These are phyloP conservation scores for Bufo gargarizans DNA, from an alignment of 2,113 vertebrate species.

Conservation along the genomic window DNA sequence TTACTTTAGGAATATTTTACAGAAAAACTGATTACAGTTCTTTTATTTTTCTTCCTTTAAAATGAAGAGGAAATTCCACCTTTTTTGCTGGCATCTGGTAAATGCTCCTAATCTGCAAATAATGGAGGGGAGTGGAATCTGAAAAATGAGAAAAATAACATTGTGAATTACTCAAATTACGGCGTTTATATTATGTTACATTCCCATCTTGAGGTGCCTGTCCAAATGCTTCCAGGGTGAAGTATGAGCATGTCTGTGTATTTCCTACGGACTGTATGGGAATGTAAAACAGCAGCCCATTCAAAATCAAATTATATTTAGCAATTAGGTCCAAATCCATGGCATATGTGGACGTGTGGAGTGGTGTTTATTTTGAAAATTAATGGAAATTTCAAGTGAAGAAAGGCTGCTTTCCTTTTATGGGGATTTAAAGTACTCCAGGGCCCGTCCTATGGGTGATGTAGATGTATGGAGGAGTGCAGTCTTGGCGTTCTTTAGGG, in stretches of 20 bases:
- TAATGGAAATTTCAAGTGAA: conserved; percentile 31
- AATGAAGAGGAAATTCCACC: conserved; percentile 37
- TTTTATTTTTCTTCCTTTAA: not conserved
- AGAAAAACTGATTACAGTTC: conserved; percentile 4
- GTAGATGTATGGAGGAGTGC: not conserved
- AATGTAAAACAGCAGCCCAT: conserved; percentile 54
- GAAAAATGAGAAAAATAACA: conserved; percentile 57
- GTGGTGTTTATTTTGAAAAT: conserved; percentile 51
- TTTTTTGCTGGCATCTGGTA: conserved; percentile 52
- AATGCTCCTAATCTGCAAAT: conserved; percentile 53
- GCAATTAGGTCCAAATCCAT: conserved; percentile 51
- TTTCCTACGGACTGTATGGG: conserved; percentile 28
- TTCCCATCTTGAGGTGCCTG: conserved; percentile 45
- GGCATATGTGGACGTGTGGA: conserved; percentile 44
- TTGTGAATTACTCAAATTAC: conserved; percentile 53
- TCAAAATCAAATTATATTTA: conserved; percentile 50
- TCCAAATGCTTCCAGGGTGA: conserved; percentile 44
- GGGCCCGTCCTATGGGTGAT: not conserved
- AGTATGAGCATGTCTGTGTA: conserved; percentile 38
- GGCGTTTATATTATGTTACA: conserved; percentile 48
- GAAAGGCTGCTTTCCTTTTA: conserved; percentile 35
- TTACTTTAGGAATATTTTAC: conserved; percentile 39
- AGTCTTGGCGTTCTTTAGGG: not conserved
- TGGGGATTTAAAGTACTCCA: conserved; percentile 29
- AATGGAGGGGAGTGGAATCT: conserved; percentile 53